These are phyloP conservation scores for Nasonia oneida DNA, from an alignment of 2,888 invertebrate species.

Conservation along the genomic window DNA sequence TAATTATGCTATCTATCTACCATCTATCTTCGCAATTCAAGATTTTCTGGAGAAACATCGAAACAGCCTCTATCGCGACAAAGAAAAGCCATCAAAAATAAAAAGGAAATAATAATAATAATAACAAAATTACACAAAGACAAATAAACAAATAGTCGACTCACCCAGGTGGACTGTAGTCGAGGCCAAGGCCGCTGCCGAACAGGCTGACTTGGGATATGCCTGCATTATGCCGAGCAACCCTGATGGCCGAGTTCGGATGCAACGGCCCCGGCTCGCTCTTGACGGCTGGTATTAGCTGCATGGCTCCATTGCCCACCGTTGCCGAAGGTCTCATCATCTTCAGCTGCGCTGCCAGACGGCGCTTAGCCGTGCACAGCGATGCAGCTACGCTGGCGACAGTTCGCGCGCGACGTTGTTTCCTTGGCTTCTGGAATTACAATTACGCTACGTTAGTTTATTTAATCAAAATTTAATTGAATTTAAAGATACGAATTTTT, in stretches of 20 bases:
- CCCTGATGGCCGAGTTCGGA: conserved; percentile 65
- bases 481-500: background rate
- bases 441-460: background rate
- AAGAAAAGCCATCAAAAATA: background rate
- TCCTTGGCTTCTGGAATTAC: conserved; percentile 68
- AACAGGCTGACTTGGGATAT: conserved; percentile 84
- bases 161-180: conserved; percentile 80
- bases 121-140: background rate
- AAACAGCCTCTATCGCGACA: conserved; percentile 25
- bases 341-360: conserved; percentile 81
- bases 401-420: conserved; percentile 68
- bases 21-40: background rate
- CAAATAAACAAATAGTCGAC: conserved; percentile 54
- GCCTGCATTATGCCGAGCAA: conserved; percentile 78
- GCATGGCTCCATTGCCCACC: conserved; percentile 30
- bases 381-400: conserved; percentile 71
- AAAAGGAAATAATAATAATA: background rate
- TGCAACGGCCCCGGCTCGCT: conserved; percentile 58
- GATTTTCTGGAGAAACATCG: conserved; percentile 26
- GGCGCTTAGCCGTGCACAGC: conserved; percentile 78
- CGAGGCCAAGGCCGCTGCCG: conserved; percentile 85
- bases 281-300: conserved; percentile 67
- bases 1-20: too few relatives aligned
- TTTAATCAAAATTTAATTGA: background rate
- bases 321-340: conserved; percentile 68